Evolutionary conservation across 1,140 invertebrate species (phyloP).

Genomic region (Steinernema feltiae): DNA sequence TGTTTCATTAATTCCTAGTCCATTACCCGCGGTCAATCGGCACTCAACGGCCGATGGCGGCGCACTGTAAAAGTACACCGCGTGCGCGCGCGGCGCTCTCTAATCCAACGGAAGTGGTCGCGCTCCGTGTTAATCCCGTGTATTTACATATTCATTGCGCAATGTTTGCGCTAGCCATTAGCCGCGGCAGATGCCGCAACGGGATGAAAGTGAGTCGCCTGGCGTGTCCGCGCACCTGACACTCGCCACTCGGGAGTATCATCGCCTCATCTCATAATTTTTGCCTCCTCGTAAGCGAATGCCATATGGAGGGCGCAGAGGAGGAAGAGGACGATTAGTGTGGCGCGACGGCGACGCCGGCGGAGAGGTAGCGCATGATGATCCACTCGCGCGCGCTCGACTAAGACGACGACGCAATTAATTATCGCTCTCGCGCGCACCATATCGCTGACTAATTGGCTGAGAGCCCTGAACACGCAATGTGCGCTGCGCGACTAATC

Average conservation of each 20-base stretch:
- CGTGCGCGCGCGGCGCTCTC: neutral
- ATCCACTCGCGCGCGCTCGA: neutral
- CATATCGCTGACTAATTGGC: conserved; percentile 13
- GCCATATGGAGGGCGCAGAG: conserved; percentile 10
- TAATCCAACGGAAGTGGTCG: neutral
- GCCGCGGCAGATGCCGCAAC: conserved; percentile 2
- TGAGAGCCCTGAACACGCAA: conserved; percentile 11
- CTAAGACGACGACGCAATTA: neutral
- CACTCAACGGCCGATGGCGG: neutral
- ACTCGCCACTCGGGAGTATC: neutral
- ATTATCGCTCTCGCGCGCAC: conserved; percentile 7
- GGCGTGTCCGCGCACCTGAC: neutral
- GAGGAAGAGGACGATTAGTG: neutral
- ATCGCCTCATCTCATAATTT: neutral
- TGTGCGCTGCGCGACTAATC: neutral
- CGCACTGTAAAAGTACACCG: neutral
- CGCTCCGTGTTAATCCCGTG: conserved; percentile 1
- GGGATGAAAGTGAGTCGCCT: neutral
- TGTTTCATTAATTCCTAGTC: too few species aligned
- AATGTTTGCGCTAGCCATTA: conserved; percentile 13
- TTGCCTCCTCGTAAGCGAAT: neutral
- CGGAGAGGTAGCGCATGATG: conserved; percentile 10
- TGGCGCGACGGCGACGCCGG: neutral
- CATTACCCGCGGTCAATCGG: too few species aligned
- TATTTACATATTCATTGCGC: conserved; percentile 2